Percentiles rank a stretch among this genome's conserved stretches.
Evolutionary conservation across 37 sponge, comb jelly and placozoan genomes (phyloP).

Genomic region (Halichondria panicea): DNA sequence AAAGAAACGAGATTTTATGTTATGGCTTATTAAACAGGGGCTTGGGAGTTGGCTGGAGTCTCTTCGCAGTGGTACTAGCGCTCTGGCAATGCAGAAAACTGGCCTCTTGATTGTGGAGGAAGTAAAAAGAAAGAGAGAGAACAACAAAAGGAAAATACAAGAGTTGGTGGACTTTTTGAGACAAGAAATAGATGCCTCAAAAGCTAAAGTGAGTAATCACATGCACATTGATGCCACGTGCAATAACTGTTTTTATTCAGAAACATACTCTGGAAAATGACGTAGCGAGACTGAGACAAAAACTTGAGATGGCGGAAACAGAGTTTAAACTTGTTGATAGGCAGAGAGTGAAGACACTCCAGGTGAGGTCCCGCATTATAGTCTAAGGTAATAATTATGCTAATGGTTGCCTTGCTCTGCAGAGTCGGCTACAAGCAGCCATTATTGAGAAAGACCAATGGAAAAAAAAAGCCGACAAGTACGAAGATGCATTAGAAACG

Average conservation of each 20-base stretch:
- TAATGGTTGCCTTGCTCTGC: background rate
- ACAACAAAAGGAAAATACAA: background rate
- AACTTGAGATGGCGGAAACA: constrained; percentile 42
- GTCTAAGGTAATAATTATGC: background rate
- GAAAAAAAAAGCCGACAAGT: constrained; percentile 38
- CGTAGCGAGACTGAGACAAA: constrained; percentile 12
- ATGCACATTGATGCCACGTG: background rate
- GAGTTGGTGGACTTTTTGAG: constrained; percentile 21
- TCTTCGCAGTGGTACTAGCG: background rate
- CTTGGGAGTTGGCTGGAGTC: background rate
- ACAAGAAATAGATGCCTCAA: constrained; percentile 21
- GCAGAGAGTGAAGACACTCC: constrained; percentile 55
- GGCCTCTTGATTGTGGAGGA: constrained; percentile 16
- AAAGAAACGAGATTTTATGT: too few relatives aligned
- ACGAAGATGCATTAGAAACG: constrained; percentile 58
- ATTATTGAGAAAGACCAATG: constrained; percentile 34
- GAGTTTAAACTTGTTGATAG: constrained; percentile 65
- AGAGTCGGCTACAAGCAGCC: constrained; percentile 46
- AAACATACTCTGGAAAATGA: background rate
- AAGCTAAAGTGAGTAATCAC: constrained; percentile 7
- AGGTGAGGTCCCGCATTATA: constrained; percentile 7
- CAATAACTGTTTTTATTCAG: constrained; percentile 2
- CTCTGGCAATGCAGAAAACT: constrained; percentile 9
- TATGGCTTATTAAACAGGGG: too few relatives aligned
- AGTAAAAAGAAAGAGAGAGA: constrained; percentile 9